Evolutionary conservation across 2,797 vertebrate species (phyloP), one percentile per base, ranked within the genome.

Genomic region (Takifugu rubripes): DNA sequence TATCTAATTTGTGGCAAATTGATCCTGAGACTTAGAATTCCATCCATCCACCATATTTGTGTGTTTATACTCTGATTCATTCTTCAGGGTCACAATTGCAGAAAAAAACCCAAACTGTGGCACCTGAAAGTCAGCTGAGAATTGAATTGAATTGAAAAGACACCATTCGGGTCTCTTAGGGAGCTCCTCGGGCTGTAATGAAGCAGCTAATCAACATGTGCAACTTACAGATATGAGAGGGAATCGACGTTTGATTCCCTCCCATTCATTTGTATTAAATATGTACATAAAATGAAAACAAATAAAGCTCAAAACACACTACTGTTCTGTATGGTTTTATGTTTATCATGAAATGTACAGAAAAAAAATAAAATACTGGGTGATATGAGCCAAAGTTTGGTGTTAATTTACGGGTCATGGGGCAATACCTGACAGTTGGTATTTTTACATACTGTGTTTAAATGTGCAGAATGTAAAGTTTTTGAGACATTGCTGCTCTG

Each of bases 1-100:
- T 70, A 80, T 83, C 81, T 90, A 85, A 90, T 90, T 87, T 87
- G 82, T 77, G 69, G 81, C 63, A 83, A 88, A 87, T 84, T 83
- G 81, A 89, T 88, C 86, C 74, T 54, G 63, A 67, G 77, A 81
- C 75, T 68, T 29, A 8, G 66, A 63, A 69, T 70, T 79, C 73
- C 83, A 85, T 88, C 81, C 66, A 75, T 79, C 84, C 75, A 68
- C 65, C 36, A 25, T 62, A 71, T 66, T 66, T 55, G 61, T 72
- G 70, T 82, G 78, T 77, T 83, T 74, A 57, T 66, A 57, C 56
- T 65, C 61, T 10, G 43, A 75, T 85, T 82, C 64, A 71, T 73
- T 74, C 76, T 57, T 64, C 56, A 67, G 68, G 68, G 58, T 44
- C 54, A 21, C 60, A 64, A 70, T 79, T 72, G 80, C 48, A 40